phyloP scores from a whole-genome alignment of 1,140 invertebrate species.

The Pseudomyrmex pallidus region DNA sequence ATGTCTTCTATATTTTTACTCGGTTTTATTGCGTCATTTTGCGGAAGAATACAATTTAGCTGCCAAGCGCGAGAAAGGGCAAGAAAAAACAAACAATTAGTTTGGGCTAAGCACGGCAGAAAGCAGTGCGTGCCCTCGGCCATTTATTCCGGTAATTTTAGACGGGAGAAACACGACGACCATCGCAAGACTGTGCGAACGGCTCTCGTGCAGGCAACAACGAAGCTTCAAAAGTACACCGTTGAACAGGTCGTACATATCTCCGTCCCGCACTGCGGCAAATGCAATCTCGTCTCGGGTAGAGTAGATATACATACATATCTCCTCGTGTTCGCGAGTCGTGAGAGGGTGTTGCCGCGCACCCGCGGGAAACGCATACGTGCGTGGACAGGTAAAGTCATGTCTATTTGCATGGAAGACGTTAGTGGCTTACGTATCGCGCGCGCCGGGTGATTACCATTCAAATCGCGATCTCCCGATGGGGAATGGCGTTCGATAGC shows the following conservation, averaged over 20 bases:
- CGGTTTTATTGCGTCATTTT: background rate
- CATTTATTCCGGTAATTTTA: constrained; percentile 61
- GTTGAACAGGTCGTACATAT: constrained; percentile 51
- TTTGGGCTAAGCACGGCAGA: background rate
- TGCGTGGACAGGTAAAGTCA: constrained; percentile 40
- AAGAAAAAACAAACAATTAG: background rate
- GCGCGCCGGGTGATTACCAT: constrained; percentile 37
- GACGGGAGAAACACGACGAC: constrained; percentile 32
- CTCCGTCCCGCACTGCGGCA: constrained; percentile 68
- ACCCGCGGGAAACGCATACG: constrained; percentile 19
- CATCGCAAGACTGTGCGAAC: constrained; percentile 32
- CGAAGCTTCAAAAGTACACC: constrained; percentile 39
- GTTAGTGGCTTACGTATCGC: constrained; percentile 37
- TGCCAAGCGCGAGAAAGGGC: background rate
- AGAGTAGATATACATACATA: constrained; percentile 9
- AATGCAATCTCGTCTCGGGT: constrained; percentile 63
- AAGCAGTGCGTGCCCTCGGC: background rate
- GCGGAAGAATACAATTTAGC: background rate
- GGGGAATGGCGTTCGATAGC: constrained; percentile 8
- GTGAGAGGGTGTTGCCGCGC: background rate
- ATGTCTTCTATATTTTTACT: no score
- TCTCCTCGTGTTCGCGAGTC: constrained; percentile 22
- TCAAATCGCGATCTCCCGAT: constrained; percentile 37
- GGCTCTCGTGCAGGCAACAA: constrained; percentile 41
- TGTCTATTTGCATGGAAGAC: constrained; percentile 56